These are phyloP conservation scores for Alsophila aescularia DNA, from an alignment of 2,888 invertebrate species.

Conservation along the genomic window DNA sequence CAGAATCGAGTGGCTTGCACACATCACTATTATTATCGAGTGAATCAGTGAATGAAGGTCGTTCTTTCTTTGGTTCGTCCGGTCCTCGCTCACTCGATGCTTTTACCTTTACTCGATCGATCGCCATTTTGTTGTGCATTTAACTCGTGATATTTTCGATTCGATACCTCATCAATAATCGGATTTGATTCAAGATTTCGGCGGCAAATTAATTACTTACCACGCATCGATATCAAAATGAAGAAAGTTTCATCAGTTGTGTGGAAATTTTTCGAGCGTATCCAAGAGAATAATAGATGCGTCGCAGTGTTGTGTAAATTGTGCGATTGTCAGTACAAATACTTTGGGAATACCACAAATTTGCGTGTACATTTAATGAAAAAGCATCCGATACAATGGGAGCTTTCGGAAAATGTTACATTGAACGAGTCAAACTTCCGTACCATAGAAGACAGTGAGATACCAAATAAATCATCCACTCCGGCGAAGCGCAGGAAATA, in stretches of 20 bases:
- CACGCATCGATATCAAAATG: conserved; percentile 63
- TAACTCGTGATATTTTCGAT: conserved; percentile 63
- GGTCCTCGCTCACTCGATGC: conserved; percentile 31
- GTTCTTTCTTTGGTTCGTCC: conserved; percentile 26
- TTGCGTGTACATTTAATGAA: conserved; percentile 70
- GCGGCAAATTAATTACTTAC: conserved; percentile 60
- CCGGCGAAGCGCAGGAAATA: conserved; percentile 60
- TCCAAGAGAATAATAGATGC: conserved; percentile 67
- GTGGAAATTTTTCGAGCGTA: conserved; percentile 77
- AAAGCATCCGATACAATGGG: conserved; percentile 80
- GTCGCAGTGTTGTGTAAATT: conserved; percentile 76
- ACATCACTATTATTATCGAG: conserved; percentile 24
- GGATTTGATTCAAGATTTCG: conserved; percentile 45
- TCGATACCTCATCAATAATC: conserved; percentile 57
- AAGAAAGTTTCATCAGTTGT: conserved; percentile 74
- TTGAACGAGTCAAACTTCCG: conserved; percentile 60
- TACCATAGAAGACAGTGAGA: conserved; percentile 42
- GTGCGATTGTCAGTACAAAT: conserved; percentile 77
- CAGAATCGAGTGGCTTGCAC: too few relatives aligned
- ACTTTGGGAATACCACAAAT: conserved; percentile 79
- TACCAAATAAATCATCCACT: conserved; percentile 31
- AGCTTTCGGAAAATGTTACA: conserved; percentile 66
- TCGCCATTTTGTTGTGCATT: conserved; percentile 62
- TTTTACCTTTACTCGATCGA: too few relatives aligned
- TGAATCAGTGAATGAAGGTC: conserved; percentile 57